These are phyloP conservation scores for Eospalax fontanierii DNA, from an alignment of 2,797 vertebrate species.

Conservation along the genomic window DNA sequence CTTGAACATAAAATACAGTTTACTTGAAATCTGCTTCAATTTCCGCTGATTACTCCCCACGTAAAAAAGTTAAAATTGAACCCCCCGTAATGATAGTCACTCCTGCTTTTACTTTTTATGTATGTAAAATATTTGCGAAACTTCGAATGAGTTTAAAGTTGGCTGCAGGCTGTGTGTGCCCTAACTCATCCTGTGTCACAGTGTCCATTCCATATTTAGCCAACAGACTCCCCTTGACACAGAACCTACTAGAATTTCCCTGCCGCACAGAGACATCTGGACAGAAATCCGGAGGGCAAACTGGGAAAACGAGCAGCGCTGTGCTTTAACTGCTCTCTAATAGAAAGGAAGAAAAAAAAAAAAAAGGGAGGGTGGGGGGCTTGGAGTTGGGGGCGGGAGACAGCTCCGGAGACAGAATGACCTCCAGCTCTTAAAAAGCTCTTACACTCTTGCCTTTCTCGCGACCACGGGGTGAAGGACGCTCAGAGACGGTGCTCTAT, in stretches of 20 bases:
- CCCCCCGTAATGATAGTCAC: not conserved
- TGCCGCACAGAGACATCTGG: not conserved
- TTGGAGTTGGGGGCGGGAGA: too few species aligned
- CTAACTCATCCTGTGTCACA: not conserved
- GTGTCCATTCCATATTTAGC: not conserved
- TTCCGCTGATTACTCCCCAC: not conserved
- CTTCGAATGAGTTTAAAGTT: not conserved
- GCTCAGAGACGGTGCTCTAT: fast-evolving
- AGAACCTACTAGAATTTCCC: not conserved
- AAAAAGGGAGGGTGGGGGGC: not conserved
- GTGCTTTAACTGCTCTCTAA: not conserved
- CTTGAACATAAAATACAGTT: not conserved
- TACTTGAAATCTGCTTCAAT: not conserved
- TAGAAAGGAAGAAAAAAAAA: not conserved
- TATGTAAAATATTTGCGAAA: not conserved
- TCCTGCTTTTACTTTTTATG: not conserved
- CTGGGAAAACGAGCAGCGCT: not conserved
- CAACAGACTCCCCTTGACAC: not conserved
- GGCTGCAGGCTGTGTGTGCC: not conserved
- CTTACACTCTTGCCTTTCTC: not conserved
- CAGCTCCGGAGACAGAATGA: not conserved
- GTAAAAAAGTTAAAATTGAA: not conserved
- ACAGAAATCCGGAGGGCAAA: too few species aligned
- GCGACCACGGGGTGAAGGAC: fast-evolving
- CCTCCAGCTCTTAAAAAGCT: not conserved